A percentile compares a stretch with the other conserved stretches of the same genome.
phyloP scores from a whole-genome alignment of 2,888 invertebrate species.

The Coecobrya sp. region DNA sequence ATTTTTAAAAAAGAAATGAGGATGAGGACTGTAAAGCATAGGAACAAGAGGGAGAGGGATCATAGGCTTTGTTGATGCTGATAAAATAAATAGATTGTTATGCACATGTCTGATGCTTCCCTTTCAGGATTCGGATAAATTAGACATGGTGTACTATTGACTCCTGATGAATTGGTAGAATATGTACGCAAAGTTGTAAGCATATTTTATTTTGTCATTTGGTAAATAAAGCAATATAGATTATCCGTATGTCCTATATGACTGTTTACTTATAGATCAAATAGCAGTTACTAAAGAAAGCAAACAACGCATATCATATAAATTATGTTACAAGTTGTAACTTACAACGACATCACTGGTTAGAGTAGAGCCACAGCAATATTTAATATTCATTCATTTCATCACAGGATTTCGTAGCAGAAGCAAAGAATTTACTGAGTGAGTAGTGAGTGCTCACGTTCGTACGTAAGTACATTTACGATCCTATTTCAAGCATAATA shows the following conservation, averaged over 20 bases:
- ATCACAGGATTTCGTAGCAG: not conserved
- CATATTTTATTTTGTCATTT: not conserved
- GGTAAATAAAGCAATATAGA: not conserved
- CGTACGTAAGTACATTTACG: not conserved
- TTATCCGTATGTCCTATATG: not conserved
- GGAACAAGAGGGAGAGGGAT: slow-evolving; percentile 40
- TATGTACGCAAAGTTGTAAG: not conserved
- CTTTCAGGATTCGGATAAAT: slow-evolving; percentile 56
- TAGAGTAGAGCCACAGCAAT: not conserved
- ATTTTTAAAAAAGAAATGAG: too few species aligned
- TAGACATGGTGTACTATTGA: slow-evolving; percentile 33
- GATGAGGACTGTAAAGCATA: not conserved
- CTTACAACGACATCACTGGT: not conserved
- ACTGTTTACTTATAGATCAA: slow-evolving; percentile 44
- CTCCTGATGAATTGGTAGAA: not conserved
- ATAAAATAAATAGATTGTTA: slow-evolving; percentile 13
- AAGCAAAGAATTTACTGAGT: not conserved
- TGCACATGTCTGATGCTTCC: not conserved
- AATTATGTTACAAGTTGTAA: too few species aligned
- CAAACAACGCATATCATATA: slow-evolving; percentile 1
- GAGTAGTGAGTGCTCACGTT: not conserved
- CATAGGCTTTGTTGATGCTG: not conserved
- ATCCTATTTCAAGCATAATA: slow-evolving; percentile 40
- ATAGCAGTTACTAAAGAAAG: slow-evolving; percentile 18
- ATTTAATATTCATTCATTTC: slow-evolving; percentile 5